Percentiles rank a stretch among this genome's conserved stretches.
phyloP scores from a whole-genome alignment of 2,113 vertebrate genomes.

The Anoplopoma fimbria region DNA sequence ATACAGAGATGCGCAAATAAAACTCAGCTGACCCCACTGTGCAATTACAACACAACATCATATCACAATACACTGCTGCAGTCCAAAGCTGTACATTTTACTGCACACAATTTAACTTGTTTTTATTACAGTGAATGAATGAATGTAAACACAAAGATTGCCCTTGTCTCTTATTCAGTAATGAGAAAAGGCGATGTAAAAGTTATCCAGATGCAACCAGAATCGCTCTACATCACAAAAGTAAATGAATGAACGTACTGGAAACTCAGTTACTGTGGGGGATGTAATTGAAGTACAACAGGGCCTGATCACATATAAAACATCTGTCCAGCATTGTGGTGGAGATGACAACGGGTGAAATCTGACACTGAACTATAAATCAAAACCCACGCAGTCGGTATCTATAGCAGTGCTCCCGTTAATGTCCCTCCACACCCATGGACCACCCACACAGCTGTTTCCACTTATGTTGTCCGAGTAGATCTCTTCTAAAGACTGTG shows the following conservation, averaged over 20 bases:
- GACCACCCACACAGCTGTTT: conserved; percentile 31
- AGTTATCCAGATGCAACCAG: not conserved
- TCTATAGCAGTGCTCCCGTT: not conserved
- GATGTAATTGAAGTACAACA: not conserved
- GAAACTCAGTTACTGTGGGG: not conserved
- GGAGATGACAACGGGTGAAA: not conserved
- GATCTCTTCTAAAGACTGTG: not conserved
- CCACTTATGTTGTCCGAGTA: not conserved
- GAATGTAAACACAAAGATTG: conserved; percentile 3
- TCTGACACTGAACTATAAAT: not conserved
- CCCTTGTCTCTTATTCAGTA: not conserved
- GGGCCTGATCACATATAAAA: not conserved
- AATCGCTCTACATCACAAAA: not conserved
- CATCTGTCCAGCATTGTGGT: not conserved
- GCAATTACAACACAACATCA: not conserved
- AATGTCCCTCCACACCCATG: not conserved
- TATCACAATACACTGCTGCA: not conserved
- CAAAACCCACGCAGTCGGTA: not conserved
- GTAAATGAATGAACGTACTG: not conserved
- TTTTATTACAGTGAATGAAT: conserved; percentile 19
- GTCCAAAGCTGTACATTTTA: not conserved
- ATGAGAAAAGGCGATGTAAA: not conserved
- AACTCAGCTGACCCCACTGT: not conserved
- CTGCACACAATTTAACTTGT: no score
- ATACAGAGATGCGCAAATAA: not conserved